Base-by-base conservation (phyloP, 2,113 vertebrate genomes). In the Calidris pugnax region DNA sequence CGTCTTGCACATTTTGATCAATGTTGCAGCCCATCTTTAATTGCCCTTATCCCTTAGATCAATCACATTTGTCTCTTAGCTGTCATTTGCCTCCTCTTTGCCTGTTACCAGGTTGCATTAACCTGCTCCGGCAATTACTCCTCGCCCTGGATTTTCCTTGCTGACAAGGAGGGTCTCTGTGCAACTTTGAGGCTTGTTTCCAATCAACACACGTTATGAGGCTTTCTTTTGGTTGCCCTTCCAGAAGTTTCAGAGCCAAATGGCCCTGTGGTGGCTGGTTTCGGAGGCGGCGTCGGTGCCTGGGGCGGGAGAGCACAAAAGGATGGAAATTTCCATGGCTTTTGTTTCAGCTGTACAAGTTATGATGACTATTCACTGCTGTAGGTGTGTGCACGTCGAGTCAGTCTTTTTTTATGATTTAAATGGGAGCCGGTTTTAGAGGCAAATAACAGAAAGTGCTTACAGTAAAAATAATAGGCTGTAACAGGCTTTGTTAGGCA, bases 371-470 rank as follows among this genome's bases (percentile, higher is more conserved):
- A 6, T 53, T 97, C 93, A 4, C 53, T 86, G 62, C 90, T 91
- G 93, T 91, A 97, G 95, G 91, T 95, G 95, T 94, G 90, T 30
- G 48, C 76, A 16, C 20, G 7, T 51, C 37, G 85, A 95, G 60
- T 21, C 82, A 90, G 80, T 19, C 88, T 90, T 89, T 96, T 94
- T 92, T 88, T 91, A 41, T 89, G 53, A 87, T 91, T 97, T 95
- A 92, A 94, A 95, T 91, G 86, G 95, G 81, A 95, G 88, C 87
- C 4, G 2, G 35, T 97, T 97, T 97, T 94, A 96, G 93, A 97
- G 91, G 88, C 93, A 88, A 92, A 91, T 95, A 95, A 94, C 88
- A 93, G 90, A 97, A 95, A 96, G 59, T 79, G 91, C 96, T 96
- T 75, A 93, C 93, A 92, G 85, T 96, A 93, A 96, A 97, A 96